A percentile compares a stretch with the other conserved stretches of the same genome.
These are phyloP conservation scores for Zoanthus gigantus DNA, from an alignment of 92 coral and sea anemone species.

Conservation along the genomic window DNA sequence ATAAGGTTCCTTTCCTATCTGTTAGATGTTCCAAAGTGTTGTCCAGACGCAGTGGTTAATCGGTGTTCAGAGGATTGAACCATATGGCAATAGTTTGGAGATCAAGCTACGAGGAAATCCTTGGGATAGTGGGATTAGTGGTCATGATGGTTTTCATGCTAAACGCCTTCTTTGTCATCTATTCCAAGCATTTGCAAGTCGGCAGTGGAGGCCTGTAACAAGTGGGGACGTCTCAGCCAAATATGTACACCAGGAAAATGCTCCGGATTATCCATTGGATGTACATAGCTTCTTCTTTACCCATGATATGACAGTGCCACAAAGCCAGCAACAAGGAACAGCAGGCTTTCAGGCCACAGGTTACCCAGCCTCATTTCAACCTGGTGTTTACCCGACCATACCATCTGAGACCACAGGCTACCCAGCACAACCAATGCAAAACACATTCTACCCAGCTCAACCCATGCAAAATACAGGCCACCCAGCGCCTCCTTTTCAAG, in stretches of 20 bases:
- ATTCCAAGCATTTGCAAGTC: slow-evolving; percentile 54
- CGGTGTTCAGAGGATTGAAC: slow-evolving; percentile 50
- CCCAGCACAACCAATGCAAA: neutral
- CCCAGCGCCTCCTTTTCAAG: slow-evolving; percentile 1
- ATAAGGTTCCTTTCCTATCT: neutral
- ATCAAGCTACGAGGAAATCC: slow-evolving; percentile 58
- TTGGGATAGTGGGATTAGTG: slow-evolving; percentile 52
- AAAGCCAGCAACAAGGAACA: neutral
- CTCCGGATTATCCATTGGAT: slow-evolving; percentile 68
- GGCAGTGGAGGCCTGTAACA: slow-evolving; percentile 46
- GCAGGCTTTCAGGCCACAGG: slow-evolving; percentile 20
- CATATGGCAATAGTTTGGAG: slow-evolving; percentile 51
- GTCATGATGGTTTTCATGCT: slow-evolving; percentile 69
- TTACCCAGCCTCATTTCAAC: slow-evolving; percentile 33
- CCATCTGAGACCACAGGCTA: slow-evolving; percentile 2
- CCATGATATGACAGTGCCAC: slow-evolving; percentile 40
- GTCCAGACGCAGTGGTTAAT: slow-evolving; percentile 42
- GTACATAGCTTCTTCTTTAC: slow-evolving; percentile 75
- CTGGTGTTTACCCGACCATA: slow-evolving; percentile 15
- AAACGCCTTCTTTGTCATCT: slow-evolving; percentile 57
- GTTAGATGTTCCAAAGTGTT: slow-evolving; percentile 52
- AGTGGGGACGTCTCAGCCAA: slow-evolving; percentile 82
- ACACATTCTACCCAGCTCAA: neutral
- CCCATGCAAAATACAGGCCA: neutral
- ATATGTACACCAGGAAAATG: slow-evolving; percentile 63